phyloP scores from a whole-genome alignment of 2,888 invertebrate species.

The Leptarthrus brevirostris region DNA sequence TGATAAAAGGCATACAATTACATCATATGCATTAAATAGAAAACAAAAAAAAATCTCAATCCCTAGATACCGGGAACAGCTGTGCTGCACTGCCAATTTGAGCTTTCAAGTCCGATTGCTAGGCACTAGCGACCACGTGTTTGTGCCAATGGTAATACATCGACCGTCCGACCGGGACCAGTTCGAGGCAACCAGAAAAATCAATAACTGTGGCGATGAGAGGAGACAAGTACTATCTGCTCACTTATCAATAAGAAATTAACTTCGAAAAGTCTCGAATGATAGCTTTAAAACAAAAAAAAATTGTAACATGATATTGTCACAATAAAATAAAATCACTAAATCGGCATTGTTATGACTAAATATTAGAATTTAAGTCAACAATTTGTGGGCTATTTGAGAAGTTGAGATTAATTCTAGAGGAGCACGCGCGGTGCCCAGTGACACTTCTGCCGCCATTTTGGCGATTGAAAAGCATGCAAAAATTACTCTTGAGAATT shows the following conservation, averaged over 20 bases:
- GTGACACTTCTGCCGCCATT: slow-evolving; percentile 47
- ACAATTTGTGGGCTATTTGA: too few species aligned
- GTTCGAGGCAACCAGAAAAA: neutral
- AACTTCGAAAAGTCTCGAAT: neutral
- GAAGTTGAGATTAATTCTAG: neutral
- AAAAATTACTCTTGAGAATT: slow-evolving; percentile 15
- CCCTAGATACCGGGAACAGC: too few species aligned
- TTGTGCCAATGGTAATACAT: too few species aligned
- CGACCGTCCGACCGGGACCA: too few species aligned
- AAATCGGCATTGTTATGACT: too few species aligned
- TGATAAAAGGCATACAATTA: too few species aligned
- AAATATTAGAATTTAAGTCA: too few species aligned
- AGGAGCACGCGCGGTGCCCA: slow-evolving; percentile 9
- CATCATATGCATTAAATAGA: too few species aligned
- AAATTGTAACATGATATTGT: neutral
- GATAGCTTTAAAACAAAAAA: neutral
- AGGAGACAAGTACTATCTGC: neutral
- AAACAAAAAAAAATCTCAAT: too few species aligned
- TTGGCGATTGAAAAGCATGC: slow-evolving; percentile 28
- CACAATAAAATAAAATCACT: neutral
- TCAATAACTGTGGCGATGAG: neutral
- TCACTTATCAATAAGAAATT: neutral
- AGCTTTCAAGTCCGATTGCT: too few species aligned
- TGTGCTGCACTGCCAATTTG: too few species aligned
- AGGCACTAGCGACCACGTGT: neutral